Evolutionary conservation across 2,797 vertebrate species (phyloP).

Genomic region (Enteromius viviparus): DNA sequence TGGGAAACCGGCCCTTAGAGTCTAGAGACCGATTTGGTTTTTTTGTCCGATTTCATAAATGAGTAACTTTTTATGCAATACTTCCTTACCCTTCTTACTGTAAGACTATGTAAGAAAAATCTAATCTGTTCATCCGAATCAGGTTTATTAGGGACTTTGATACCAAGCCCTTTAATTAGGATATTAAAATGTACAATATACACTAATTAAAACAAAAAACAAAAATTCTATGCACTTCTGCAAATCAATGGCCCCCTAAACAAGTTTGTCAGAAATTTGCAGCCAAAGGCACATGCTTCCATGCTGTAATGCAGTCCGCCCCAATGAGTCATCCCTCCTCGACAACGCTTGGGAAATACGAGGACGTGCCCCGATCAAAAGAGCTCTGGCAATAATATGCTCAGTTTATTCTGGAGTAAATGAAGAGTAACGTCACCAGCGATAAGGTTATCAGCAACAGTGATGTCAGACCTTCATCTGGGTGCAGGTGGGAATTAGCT

Average conservation of each 20-base stretch:
- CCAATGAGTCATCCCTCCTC: conserved; percentile 49
- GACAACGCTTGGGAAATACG: conserved; percentile 34
- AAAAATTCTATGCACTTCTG: neutral
- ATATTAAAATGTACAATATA: neutral
- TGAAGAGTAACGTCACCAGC: conserved; percentile 50
- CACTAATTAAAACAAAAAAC: neutral
- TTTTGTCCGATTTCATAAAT: too few relatives aligned
- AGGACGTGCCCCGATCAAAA: conserved; percentile 40
- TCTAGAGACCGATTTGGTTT: neutral
- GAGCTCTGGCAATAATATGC: conserved; percentile 40
- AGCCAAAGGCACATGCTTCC: conserved; percentile 8
- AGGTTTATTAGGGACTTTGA: too few relatives aligned
- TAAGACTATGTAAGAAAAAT: neutral
- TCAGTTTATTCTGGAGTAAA: conserved; percentile 44
- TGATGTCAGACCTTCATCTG: conserved; percentile 42
- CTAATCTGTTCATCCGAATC: neutral
- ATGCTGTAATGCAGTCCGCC: conserved; percentile 43
- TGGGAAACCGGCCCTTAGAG: too few relatives aligned
- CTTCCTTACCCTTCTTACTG: neutral
- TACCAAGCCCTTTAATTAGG: neutral
- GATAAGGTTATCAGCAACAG: conserved; percentile 49
- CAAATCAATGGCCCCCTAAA: neutral
- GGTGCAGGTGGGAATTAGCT: conserved; percentile 39
- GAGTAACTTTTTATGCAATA: too few relatives aligned
- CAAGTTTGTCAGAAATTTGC: neutral